These are phyloP conservation scores for Hyposmocoma kahamanoa DNA, from an alignment of 1,140 invertebrate genomes.

Conservation along the genomic window DNA sequence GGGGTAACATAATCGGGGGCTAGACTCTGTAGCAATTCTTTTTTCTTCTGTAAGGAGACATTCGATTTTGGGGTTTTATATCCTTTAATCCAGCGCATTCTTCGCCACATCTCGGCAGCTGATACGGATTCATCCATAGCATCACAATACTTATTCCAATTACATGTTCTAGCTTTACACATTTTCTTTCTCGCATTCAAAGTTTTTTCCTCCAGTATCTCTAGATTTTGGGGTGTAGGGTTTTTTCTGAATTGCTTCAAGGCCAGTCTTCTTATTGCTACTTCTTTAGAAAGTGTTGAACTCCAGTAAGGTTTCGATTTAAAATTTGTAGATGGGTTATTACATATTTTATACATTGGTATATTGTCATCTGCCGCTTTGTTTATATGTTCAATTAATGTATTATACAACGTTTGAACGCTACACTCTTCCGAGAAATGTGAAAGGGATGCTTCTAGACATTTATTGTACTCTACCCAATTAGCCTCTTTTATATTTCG, in stretches of 20 bases:
- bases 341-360: not conserved
- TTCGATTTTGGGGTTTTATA: not conserved
- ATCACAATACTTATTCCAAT: not conserved
- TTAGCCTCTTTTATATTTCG: not conserved
- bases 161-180: not conserved
- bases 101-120: not conserved
- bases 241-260: constrained; percentile 14
- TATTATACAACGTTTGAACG: not conserved
- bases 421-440: too few relatives aligned
- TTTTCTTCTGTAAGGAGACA: not conserved
- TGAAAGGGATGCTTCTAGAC: not conserved
- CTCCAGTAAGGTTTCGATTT: constrained; percentile 22
- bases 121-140: not conserved
- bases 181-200: not conserved
- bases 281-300: constrained; percentile 11
- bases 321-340: constrained; percentile 7
- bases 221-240: constrained; percentile 10
- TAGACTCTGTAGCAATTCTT: not conserved
- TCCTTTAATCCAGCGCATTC: constrained; percentile 1
- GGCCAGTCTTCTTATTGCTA: constrained; percentile 20
- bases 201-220: not conserved
- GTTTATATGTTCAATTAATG: not conserved
- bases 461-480: not conserved
- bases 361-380: not conserved
- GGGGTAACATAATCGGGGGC: constrained; percentile 1